Evolutionary conservation across 1,140 invertebrate genomes (phyloP).

Genomic region (Pectinophora gossypiella): DNA sequence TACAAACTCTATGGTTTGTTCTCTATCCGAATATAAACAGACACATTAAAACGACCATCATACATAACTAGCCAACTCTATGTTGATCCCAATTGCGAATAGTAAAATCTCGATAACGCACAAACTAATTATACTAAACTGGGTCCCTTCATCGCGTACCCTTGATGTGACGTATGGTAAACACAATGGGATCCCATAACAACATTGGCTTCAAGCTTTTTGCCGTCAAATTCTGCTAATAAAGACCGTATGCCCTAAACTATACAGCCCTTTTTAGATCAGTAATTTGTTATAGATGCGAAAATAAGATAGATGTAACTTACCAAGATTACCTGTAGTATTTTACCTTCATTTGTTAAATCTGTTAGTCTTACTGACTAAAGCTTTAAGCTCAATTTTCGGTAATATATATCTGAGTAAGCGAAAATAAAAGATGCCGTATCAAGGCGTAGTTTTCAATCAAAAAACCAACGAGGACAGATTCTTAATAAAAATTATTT

Average conservation of each 20-base stretch:
- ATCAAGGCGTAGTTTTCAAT: slow-evolving; percentile 21
- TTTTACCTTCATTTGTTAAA: too few species aligned
- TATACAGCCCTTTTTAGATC: background rate
- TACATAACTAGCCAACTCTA: slow-evolving; percentile 21
- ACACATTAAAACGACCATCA: background rate
- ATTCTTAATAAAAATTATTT: slow-evolving; percentile 13
- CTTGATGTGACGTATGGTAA: slow-evolving; percentile 41
- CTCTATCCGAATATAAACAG: background rate
- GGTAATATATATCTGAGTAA: background rate
- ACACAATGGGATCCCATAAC: slow-evolving; percentile 25
- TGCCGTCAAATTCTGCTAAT: background rate
- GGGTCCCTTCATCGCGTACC: slow-evolving; percentile 25
- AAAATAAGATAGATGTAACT: background rate
- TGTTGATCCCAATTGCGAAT: slow-evolving; percentile 34
- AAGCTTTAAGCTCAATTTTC: background rate
- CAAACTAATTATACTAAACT: slow-evolving; percentile 60
- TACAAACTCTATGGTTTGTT: too few species aligned
- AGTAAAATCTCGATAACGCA: slow-evolving; percentile 45
- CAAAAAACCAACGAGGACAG: slow-evolving; percentile 27
- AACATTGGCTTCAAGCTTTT: too few species aligned
- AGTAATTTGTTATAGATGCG: background rate
- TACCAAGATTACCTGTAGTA: too few species aligned
- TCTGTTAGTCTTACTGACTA: background rate
- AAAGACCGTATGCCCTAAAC: background rate
- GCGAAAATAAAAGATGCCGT: background rate